Evolutionary conservation across 2,888 invertebrate genomes (phyloP), one percentile per base, ranked within the genome.

Genomic region (Mythimna vitellina): DNA sequence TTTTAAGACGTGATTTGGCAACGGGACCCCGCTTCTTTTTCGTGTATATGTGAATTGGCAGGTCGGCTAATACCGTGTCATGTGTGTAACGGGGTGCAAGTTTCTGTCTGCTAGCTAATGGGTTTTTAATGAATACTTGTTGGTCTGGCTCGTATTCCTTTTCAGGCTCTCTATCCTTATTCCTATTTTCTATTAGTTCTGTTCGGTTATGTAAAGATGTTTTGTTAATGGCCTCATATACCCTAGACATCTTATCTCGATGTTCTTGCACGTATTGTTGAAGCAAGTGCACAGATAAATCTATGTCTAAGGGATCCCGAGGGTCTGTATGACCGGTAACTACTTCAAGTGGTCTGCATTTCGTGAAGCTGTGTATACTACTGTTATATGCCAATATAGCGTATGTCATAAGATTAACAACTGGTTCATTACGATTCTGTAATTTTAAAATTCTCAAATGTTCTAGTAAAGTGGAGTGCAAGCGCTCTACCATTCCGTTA

Each of bases 21-120:
- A 68, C 42, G 8, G 68, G 68, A 14, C 61, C 68, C n/a, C 68
- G 68, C 22, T 68, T 68, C 29, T 68, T 68, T 10, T 25, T 53
- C 8, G 68, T 68, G 17, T 68, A 68, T 12, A 68, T 61, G 14
- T 86, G 87, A 4, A 86, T 85, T 0, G 86, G 87, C 0, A 86
- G 60, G 32, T 88, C 77, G 1, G 84, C 84, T 14, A 87, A 9
- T 0, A 85, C 86, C 0, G 54, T 82, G 25, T 87, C 86, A 0
- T 83, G 81, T 0, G 82, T 86, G 22, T 70, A 17, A 56, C 54
- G 29, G 32, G 56, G 57, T 57, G 57, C 32, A 10, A 32, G 57
- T 57, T 57, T 57, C 32, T 57, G 57, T 32, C 57, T 57, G 32
- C 10, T 57, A 32, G 57, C 57, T 57, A 57, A 8, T 32, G 58